phyloP scores from a whole-genome alignment of 2,888 invertebrate genomes.

The Clunio marinus region DNA sequence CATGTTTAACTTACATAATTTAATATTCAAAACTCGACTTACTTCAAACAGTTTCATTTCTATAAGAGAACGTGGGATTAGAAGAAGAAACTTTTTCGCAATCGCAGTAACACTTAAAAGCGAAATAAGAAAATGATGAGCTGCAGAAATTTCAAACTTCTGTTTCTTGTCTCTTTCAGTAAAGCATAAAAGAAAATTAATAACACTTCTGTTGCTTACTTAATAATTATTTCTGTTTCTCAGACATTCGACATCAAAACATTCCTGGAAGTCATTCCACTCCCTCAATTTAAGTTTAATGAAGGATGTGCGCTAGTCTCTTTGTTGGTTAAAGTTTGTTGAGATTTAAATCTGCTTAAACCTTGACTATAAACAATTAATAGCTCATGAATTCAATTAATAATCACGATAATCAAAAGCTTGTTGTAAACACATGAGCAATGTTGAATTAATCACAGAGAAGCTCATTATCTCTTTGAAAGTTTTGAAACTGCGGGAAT shows the following conservation, averaged over 20 bases:
- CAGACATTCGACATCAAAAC: neutral
- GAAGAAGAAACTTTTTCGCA: too few species aligned
- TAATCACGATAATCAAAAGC: conserved; percentile 8
- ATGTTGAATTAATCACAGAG: neutral
- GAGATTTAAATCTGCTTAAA: too few species aligned
- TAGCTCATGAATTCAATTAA: conserved; percentile 16
- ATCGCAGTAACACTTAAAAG: too few species aligned
- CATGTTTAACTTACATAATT: too few species aligned
- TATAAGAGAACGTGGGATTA: too few species aligned
- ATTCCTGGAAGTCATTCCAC: neutral
- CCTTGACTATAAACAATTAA: neutral
- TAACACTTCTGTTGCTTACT: neutral
- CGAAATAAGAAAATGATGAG: too few species aligned
- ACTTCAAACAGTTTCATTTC: too few species aligned
- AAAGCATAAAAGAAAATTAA: neutral
- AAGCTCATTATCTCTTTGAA: conserved; percentile 11
- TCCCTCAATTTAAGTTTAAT: neutral
- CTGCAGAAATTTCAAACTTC: neutral
- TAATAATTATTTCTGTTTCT: neutral
- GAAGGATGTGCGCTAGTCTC: neutral
- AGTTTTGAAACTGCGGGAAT: neutral
- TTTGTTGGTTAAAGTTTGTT: neutral
- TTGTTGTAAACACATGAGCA: neutral
- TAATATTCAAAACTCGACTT: too few species aligned
- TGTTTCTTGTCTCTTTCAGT: neutral